These are phyloP conservation scores for Chionoecetes opilio DNA, from an alignment of 1,140 invertebrate genomes.

Conservation along the genomic window DNA sequence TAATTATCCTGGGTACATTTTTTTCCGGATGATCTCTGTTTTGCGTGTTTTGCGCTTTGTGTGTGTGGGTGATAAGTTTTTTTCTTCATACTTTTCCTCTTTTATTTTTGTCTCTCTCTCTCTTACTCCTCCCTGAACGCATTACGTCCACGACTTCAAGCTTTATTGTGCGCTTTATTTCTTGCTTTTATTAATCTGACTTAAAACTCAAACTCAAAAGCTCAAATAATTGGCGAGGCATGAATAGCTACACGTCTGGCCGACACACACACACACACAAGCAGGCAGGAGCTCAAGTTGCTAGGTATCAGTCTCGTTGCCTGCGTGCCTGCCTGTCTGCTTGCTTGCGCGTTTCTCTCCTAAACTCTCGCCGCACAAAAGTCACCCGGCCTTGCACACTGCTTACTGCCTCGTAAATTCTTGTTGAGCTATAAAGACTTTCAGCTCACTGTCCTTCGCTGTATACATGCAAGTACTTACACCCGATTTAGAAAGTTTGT, in stretches of 20 bases:
- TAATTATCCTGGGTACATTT: no score
- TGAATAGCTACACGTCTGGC: neutral
- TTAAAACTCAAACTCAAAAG: no score
- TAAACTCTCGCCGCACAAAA: neutral
- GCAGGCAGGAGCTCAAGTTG: neutral
- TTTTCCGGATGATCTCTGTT: no score
- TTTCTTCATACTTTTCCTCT: no score
- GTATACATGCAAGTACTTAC: neutral
- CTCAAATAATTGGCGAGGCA: no score
- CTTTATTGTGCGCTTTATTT: neutral
- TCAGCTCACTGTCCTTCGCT: neutral
- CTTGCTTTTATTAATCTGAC: no score
- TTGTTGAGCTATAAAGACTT: neutral
- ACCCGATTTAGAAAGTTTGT: neutral
- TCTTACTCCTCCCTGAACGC: neutral
- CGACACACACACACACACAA: slow-evolving; percentile 1
- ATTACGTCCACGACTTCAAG: neutral
- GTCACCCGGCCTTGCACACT: neutral
- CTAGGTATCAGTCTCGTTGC: neutral
- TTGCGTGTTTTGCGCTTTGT: no score
- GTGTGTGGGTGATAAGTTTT: no score
- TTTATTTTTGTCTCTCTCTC: no score
- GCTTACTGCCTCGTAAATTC: neutral
- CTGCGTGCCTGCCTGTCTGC: neutral
- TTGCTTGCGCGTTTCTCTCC: slow-evolving; percentile 1